Evolutionary conservation across 2,888 invertebrate genomes (phyloP), one percentile per base, ranked within the genome.

Genomic region (Phalera bucephala): DNA sequence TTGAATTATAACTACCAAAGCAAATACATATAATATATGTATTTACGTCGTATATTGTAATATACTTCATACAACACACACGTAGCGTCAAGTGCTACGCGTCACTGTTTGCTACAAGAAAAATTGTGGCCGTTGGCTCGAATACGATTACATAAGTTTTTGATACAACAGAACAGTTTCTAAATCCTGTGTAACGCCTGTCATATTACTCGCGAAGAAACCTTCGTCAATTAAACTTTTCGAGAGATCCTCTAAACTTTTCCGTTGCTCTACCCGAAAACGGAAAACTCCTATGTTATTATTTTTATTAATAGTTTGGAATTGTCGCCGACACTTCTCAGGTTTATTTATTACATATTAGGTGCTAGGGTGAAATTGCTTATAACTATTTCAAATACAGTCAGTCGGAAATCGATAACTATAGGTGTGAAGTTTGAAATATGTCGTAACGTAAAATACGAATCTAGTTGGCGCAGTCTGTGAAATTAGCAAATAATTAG

Each of bases 401-500:
- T 1, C 22, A 10, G 4, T 10, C 3, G 12, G 12, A 25, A 33
- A 36, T 25, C 25, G 23, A 27, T 26, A 29, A 17, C 19, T 20
- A 21, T 22, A 30, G 12, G 21, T 35, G 40, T 31, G 33, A 33
- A 46, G 26, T 33, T 22, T 33, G 36, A 20, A 33, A 25, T 26
- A 40, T 43, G 38, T 33, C 39, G 45, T 36, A 46, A 51, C 35
- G 30, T 39, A 39, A 52, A 54, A 50, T 47, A 56, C 54, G 52
- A 60, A 57, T 47, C 40, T 53, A 55, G 41, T 55, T 51, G 40
- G 36, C 19, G 44, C 52, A 50, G 37, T 49, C 52, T 59, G 53
- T 58, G 54, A 65, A 66, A 66, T 64, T 55, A 52, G 41, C 43
- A 57, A 62, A 55, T 64, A 61, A 65, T 66, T 60, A 58, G 49